Evolutionary conservation across 2,113 vertebrate genomes (phyloP).

Genomic region (Actinemys pallida): DNA sequence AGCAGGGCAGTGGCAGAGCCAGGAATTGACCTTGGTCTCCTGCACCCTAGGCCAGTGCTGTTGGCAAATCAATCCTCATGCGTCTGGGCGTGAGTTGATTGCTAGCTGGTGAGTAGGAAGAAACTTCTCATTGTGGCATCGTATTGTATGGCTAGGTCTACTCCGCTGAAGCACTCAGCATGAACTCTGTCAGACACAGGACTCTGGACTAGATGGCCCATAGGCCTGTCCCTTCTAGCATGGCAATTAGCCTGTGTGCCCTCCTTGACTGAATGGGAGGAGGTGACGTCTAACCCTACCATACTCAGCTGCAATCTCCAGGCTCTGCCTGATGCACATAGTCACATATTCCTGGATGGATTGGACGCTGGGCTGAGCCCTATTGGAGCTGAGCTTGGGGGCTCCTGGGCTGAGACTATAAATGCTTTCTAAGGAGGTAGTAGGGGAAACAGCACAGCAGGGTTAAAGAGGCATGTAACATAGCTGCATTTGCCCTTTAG

Average conservation of each 20-base stretch:
- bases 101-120: not conserved
- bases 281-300: not conserved
- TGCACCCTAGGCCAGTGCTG: not conserved
- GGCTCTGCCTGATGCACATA: not conserved
- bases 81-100: not conserved
- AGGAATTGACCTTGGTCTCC: not conserved
- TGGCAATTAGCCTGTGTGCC: fast-evolving
- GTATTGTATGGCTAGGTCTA: not conserved
- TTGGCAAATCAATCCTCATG: not conserved
- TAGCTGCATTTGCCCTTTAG: not conserved
- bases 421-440: not conserved
- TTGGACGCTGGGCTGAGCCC: not conserved
- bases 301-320: not conserved
- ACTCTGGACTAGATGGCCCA: not conserved
- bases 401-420: not conserved
- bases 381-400: not conserved
- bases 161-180: not conserved
- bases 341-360: not conserved
- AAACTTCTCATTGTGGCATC: not conserved
- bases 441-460: not conserved
- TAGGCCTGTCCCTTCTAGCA: not conserved
- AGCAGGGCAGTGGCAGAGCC: not conserved
- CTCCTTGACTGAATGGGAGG: not conserved
- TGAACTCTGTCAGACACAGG: not conserved
- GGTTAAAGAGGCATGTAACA: not conserved